These are phyloP conservation scores for Leucania comma DNA, from an alignment of 2,888 invertebrate genomes.

Conservation along the genomic window DNA sequence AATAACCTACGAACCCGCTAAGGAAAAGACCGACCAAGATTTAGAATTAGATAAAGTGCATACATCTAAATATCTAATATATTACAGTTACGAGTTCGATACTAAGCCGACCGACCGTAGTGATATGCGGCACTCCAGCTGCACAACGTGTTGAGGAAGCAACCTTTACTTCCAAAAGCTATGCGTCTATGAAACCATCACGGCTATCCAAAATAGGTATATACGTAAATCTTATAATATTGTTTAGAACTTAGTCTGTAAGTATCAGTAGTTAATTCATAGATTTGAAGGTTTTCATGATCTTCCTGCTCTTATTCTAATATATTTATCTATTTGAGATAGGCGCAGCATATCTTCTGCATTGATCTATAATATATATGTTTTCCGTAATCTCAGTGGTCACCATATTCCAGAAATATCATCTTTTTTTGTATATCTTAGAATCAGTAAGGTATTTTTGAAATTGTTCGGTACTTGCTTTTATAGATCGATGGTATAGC, in stretches of 20 bases:
- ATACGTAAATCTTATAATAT: neutral
- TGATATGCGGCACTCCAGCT: constrained; percentile 31
- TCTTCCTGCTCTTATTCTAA: too few species aligned
- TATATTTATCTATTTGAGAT: neutral
- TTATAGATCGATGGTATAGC: too few species aligned
- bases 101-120: constrained; percentile 52
- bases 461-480: too few species aligned
- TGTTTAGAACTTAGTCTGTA: too few species aligned
- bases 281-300: neutral
- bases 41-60: too few species aligned
- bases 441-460: too few species aligned
- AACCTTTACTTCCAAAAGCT: constrained; percentile 28
- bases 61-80: too few species aligned
- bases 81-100: constrained; percentile 22
- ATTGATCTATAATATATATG: too few species aligned
- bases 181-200: neutral
- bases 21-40: too few species aligned
- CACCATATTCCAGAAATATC: neutral
- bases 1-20: too few species aligned
- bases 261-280: too few species aligned
- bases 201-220: constrained; percentile 19
- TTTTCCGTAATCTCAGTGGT: neutral
- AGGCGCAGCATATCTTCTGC: neutral
- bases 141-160: constrained; percentile 17
- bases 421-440: too few species aligned